phyloP scores from a whole-genome alignment of 2,888 invertebrate species.

The Drosophila lutescens region DNA sequence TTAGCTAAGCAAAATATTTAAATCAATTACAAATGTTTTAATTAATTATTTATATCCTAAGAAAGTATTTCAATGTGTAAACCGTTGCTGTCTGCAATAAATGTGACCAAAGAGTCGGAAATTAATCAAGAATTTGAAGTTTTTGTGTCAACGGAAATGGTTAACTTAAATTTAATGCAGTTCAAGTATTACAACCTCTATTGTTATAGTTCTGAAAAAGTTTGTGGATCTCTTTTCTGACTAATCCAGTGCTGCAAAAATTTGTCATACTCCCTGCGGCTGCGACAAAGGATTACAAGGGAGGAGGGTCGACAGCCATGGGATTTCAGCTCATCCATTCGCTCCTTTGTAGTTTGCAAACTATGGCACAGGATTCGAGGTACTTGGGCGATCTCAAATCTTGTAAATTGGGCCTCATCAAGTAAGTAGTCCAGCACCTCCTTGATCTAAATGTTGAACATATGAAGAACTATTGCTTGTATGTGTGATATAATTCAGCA shows the following conservation, averaged over 20 bases:
- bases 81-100: slow-evolving; percentile 57
- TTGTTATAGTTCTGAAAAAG: neutral
- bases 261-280: slow-evolving; percentile 86
- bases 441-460: slow-evolving; percentile 84
- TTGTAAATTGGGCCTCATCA: slow-evolving; percentile 85
- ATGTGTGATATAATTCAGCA: neutral
- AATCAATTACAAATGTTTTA: slow-evolving; percentile 44
- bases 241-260: slow-evolving; percentile 84
- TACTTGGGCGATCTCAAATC: slow-evolving; percentile 85
- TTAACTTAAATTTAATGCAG: neutral
- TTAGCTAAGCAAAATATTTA: slow-evolving; percentile 59
- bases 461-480: neutral
- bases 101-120: slow-evolving; percentile 20
- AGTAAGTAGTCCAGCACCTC: slow-evolving; percentile 86
- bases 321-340: slow-evolving; percentile 85
- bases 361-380: slow-evolving; percentile 86
- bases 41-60: slow-evolving; percentile 57
- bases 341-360: slow-evolving; percentile 85
- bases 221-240: slow-evolving; percentile 1
- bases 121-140: neutral
- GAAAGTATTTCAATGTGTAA: slow-evolving; percentile 48
- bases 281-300: slow-evolving; percentile 86
- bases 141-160: neutral
- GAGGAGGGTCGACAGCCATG: slow-evolving; percentile 85
- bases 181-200: neutral